These are phyloP conservation scores for Amphipoea oculea DNA, from an alignment of 2,888 invertebrate genomes.

Conservation along the genomic window DNA sequence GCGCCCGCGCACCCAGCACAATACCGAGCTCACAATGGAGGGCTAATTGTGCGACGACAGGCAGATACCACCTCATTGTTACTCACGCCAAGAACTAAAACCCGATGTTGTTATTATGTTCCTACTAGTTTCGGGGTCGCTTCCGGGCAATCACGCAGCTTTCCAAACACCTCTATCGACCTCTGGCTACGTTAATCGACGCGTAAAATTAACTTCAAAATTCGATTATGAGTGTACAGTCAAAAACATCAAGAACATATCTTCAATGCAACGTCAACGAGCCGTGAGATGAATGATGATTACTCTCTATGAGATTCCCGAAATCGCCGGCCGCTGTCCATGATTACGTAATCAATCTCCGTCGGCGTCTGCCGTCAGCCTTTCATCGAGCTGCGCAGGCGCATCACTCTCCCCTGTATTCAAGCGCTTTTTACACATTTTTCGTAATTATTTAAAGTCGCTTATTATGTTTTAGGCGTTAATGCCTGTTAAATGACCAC, in stretches of 20 bases:
- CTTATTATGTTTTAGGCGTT: conserved; percentile 87
- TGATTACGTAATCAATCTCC: conserved; percentile 90
- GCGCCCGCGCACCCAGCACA: conserved; percentile 82
- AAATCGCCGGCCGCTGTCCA: conserved; percentile 84
- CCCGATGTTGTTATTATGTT: conserved; percentile 71
- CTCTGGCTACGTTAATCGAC: conserved; percentile 68
- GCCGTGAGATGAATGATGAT: conserved; percentile 88
- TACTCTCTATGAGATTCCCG: conserved; percentile 87
- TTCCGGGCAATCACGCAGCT: conserved; percentile 67
- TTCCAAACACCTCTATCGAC: conserved; percentile 67
- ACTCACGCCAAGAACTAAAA: conserved; percentile 71
- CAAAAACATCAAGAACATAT: conserved; percentile 74
- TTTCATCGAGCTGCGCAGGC: conserved; percentile 86
- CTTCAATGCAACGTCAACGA: conserved; percentile 83
- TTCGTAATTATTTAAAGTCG: conserved; percentile 86
- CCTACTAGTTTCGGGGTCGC: conserved; percentile 59
- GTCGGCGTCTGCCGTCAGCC: conserved; percentile 84
- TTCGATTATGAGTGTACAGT: conserved; percentile 73
- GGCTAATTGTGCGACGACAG: conserved; percentile 89
- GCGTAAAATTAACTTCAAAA: conserved; percentile 77
- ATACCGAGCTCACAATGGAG: conserved; percentile 82
- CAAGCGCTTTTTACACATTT: conserved; percentile 86
- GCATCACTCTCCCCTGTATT: conserved; percentile 83
- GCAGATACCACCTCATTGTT: conserved; percentile 81
- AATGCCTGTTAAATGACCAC: conserved; percentile 86